Base-by-base conservation (phyloP, 2,797 vertebrate genomes). In the Meda fulgida region DNA sequence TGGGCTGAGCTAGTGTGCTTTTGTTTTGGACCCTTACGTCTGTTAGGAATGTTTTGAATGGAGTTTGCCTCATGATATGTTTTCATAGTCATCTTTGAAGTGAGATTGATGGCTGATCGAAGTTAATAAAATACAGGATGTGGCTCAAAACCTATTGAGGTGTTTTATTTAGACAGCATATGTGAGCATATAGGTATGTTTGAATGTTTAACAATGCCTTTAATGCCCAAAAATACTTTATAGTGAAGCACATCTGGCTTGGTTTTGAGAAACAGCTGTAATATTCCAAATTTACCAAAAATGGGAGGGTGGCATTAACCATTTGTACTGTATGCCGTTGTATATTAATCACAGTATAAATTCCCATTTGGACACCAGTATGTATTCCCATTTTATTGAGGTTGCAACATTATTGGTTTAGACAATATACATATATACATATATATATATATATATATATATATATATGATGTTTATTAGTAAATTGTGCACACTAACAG, bases 1-100 rank as follows among this genome's bases (percentile, higher is more conserved):
- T 79, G 78, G 58, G 69, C 71, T 40, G 84, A 63, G 40, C 66
- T 63, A 7, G 55, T 48, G 38, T 82, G 80, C 70, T 66, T 76
- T 76, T 66, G 71, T 66, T 76, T 66, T 36, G 81, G 71, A 71
- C 58, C 10, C 19, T 21, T 2, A 31, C 31, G 34, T 76, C 26
- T 11, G 18, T n/a, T 19, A 26, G 14, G 3, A 18, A 4, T 23
- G 29, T 5, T 75, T 65, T 66, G 29, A 34, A 26, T 36, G 8
- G 5, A 29, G 55, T 48, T 73, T 46, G 23, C 46, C 3, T 1
- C 3, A 29, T 5, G 5, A 7, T n/a, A 19, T 34, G 26, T 26
- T 71, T 3, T 23, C 34, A 4, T 29, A n/a, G 51, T 4, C 6
- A 1, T 43, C 19, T 23, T n/a, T 48, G 3, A 65, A 26, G 18